Base-by-base conservation (phyloP, 2,113 vertebrate genomes). In the Aleadryas rufinucha region DNA sequence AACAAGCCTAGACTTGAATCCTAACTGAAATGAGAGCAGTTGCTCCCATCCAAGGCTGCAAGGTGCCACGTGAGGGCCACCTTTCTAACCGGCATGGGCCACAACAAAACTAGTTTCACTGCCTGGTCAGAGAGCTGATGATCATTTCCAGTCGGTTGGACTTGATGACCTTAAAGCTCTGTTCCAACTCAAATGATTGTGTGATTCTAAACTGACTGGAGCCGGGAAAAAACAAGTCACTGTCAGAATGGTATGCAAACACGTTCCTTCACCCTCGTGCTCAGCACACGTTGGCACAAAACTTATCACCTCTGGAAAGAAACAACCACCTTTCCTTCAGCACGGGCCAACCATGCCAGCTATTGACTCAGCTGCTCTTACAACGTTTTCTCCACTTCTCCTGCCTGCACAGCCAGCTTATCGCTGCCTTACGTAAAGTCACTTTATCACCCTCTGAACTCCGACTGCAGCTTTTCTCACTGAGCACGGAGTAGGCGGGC, bases 401-500 rank as follows among this genome's bases (percentile, higher is more conserved):
- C n/a, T 37, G 59, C 10, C 1, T 4, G 28, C 50, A 10, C 56
- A 61, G 81, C 45, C 81, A 47, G 21, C 50, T 71, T 81, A 84
- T 44, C 27, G 0, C 47, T 22, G 12, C 87, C 81, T 72, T 61
- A 41, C 0, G 11, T 30, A 52, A 65, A 91, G 50, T 7, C 74
- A 57, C 16, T 33, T 92, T 54, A 65, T 53, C 82, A 20, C 4
- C 50, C 13, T 10, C 75, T 33, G 57, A 45, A 53, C 75, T 35
- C 3, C 7, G 74, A 27, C 0, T 16, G 61, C n/a, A 61, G 61
- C 28, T 87, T 47, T 87, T 64, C 78, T 65, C 81, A 57, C 30
- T 1, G 12, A 63, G 77, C 45, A 11, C 2, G 16, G 49, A 37
- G n/a, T 1, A 22, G 39, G 37, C 0, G 0, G 52, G 33, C 27